A percentile compares a stretch with the other conserved stretches of the same genome.
Evolutionary conservation across 1,140 invertebrate species (phyloP).

Genomic region (Trichonephila inaurata): DNA sequence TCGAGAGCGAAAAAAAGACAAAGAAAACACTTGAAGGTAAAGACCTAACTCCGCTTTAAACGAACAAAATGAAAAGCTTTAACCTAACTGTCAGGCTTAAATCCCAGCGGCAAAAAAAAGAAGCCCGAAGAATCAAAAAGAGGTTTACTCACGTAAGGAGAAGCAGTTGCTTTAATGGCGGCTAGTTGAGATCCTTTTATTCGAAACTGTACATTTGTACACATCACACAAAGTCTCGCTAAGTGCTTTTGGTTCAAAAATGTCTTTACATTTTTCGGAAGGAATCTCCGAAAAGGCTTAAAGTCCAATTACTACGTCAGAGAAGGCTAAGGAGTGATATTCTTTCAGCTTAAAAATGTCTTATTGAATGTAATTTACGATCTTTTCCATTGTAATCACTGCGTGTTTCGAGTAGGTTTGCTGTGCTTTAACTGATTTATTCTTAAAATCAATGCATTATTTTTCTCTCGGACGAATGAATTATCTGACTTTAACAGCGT

Average conservation of each 20-base stretch:
- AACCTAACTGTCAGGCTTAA: conserved; percentile 20
- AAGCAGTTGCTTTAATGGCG: conserved; percentile 13
- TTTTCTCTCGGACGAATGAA: too few relatives aligned
- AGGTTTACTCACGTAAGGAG: background rate
- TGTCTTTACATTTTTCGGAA: conserved; percentile 2
- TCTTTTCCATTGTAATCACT: too few relatives aligned
- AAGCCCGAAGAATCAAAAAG: background rate
- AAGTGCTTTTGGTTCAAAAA: conserved; percentile 13
- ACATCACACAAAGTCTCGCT: conserved; percentile 8
- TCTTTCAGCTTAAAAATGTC: background rate
- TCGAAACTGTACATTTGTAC: background rate
- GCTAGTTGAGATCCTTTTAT: background rate
- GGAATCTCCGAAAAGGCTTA: background rate
- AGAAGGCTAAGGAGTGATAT: background rate
- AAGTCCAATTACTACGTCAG: background rate
- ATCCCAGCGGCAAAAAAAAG: background rate
- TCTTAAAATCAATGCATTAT: too few relatives aligned
- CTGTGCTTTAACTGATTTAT: too few relatives aligned
- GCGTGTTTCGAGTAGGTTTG: too few relatives aligned
- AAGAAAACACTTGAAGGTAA: background rate
- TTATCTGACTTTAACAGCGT: too few relatives aligned
- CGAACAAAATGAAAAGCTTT: conserved; percentile 2
- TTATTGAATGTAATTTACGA: background rate
- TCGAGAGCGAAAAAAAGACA: background rate
- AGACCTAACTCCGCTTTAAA: background rate